phyloP scores from a whole-genome alignment of 1,140 invertebrate species.

The Adelges cooleyi region DNA sequence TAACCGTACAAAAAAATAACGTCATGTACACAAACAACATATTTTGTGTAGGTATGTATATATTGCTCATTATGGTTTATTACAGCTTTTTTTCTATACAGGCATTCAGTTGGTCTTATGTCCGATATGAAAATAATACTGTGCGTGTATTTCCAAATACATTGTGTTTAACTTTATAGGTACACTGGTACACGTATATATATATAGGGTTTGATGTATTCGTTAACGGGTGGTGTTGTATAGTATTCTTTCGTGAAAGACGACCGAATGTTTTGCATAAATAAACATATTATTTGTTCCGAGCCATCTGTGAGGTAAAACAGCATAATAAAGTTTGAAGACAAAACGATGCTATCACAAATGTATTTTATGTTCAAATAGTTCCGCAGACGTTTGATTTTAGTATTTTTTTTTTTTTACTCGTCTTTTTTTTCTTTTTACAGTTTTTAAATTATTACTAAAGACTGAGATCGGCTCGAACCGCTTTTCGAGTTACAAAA shows the following conservation, averaged over 20 bases:
- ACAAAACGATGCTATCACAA: slow-evolving; percentile 27
- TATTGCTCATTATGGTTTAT: too few species aligned
- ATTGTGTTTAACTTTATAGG: too few species aligned
- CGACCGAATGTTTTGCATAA: slow-evolving; percentile 20
- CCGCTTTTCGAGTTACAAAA: too few species aligned
- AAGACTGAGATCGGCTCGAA: too few species aligned
- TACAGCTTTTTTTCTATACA: too few species aligned
- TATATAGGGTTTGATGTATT: background rate
- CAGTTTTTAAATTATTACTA: slow-evolving; percentile 3
- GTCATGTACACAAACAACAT: too few species aligned
- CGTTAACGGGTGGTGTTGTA: background rate
- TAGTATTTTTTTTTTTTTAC: slow-evolving; percentile 12
- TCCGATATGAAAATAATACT: too few species aligned
- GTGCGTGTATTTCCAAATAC: too few species aligned
- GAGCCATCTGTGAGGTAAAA: slow-evolving; percentile 6
- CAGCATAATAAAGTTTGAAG: slow-evolving; percentile 26
- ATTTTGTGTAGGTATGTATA: too few species aligned
- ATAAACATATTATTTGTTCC: slow-evolving; percentile 25
- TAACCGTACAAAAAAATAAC: too few species aligned
- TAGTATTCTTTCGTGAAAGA: slow-evolving; percentile 13
- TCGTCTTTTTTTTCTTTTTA: slow-evolving; percentile 6
- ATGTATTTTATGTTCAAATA: slow-evolving; percentile 18
- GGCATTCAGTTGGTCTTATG: too few species aligned
- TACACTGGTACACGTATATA: too few species aligned
- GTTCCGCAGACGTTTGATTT: slow-evolving; percentile 12